phyloP scores from a whole-genome alignment of 92 coral and sea anemone species.

The Zoanthus gigantus region DNA sequence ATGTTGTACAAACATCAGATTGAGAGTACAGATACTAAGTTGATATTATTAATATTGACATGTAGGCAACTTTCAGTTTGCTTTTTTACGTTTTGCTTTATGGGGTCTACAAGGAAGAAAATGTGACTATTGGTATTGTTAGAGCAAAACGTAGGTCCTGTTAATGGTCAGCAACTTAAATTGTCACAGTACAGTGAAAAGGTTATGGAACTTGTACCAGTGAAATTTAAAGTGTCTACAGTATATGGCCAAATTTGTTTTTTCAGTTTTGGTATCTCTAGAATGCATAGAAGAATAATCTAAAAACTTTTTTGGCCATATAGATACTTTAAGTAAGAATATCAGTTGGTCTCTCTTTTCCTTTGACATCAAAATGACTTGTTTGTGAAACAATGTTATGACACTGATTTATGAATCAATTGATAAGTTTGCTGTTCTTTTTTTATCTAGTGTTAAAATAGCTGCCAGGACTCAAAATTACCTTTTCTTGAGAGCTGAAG shows the following conservation, averaged over 20 bases:
- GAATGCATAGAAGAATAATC: no score
- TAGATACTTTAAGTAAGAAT: not conserved
- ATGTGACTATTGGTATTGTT: conserved; percentile 1
- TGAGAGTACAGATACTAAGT: not conserved
- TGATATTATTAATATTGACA: not conserved
- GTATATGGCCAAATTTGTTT: no score
- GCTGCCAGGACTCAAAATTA: not conserved
- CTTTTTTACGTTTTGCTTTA: not conserved
- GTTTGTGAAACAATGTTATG: not conserved
- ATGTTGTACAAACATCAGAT: no score
- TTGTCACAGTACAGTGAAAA: not conserved
- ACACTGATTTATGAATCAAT: not conserved
- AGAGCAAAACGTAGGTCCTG: not conserved
- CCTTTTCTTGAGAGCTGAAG: conserved; percentile 11
- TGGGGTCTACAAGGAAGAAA: conserved; percentile 2
- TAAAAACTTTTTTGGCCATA: no score
- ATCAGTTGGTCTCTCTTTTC: conserved; percentile 1
- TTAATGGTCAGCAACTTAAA: not conserved
- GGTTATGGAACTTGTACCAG: not conserved
- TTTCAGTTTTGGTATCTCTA: no score
- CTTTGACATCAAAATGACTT: conserved; percentile 6
- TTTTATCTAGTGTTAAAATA: not conserved
- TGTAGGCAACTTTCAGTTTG: conserved; percentile 6
- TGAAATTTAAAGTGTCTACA: not conserved
- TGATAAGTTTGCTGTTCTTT: not conserved